Base-by-base conservation (phyloP, 2,888 invertebrate genomes). In the Alviniconcha strummeri region DNA sequence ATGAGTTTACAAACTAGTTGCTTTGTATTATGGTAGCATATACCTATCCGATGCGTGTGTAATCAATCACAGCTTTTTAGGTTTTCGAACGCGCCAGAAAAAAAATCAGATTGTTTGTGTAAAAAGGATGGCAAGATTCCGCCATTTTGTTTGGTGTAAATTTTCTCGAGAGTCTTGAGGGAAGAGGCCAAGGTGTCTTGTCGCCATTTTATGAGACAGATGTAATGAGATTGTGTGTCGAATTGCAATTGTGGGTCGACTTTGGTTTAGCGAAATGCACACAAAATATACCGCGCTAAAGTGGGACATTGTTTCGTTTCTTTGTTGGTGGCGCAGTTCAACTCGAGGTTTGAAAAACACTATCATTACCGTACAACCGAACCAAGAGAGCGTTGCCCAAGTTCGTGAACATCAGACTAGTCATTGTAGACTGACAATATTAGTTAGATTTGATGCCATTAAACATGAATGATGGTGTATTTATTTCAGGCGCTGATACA, bases 111-210 rank as follows among this genome's bases (percentile, higher is more conserved):
- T 56, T 55, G 76, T 55, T n/a, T 17, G 55, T 15, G 55, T 57
- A 55, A n/a, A n/a, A 15, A n/a, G 15, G 57, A 78, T 64, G 60
- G 36, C 64, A 56, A 57, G 78, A 78, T 78, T 57, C 78, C 78
- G 78, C 78, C 78, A 78, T 78, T 78, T 78, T 78, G 78, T 36
- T 19, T n/a, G 78, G 57, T 9, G 56, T 76, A 71, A 71, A 9
- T 17, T 71, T 17, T 19, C 71, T 9, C 71, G 71, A 19, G 19
- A 71, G 64, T 64, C 64, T 64, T 64, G 64, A 64, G n/a, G 17
- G 69, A 69, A 69, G 69, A n/a, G 13, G 69, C 17, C 15, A 36
- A 36, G 36, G 69, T 69, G n/a, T n/a, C 69, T 15, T 69, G n/a
- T 69, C 69, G 69, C n/a, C 69, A n/a, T 69, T 69, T 69, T 15